Evolutionary conservation across 2,797 vertebrate species (phyloP), one percentile per base, ranked within the genome.

Genomic region (Sphenodon punctatus): DNA sequence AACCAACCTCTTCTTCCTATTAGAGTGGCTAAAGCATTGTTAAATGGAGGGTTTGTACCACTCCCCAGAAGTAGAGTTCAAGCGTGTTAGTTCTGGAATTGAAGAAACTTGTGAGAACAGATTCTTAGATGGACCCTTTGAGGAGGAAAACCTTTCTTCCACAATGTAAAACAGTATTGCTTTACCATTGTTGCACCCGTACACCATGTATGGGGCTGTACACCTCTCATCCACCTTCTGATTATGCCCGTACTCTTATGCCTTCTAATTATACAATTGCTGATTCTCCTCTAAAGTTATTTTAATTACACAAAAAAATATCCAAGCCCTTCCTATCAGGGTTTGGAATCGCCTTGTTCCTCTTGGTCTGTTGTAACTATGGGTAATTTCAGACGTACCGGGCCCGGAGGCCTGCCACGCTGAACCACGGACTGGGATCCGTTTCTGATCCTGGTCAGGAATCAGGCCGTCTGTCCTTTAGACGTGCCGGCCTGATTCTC

Each of bases 171-270:
- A 27, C 34, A 42, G 3, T 30, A 38, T 13, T n/a, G 59, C 15
- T 49, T 48, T 10, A 20, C 34, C 5, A 0, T 14, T 1, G 19
- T 71, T 78, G 58, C 14, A 55, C 64, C 7, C 63, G 16, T 23
- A 27, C 1, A 0, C 14, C 36, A 1, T 14, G n/a, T 6, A 0
- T 41, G 38, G 41, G 58, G 32, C 77, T 55, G 23, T 25, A 6
- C 15, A 25, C 36, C 46, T 67, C 43, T 63, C 17, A 1, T 6
- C 46, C 32, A 6, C 60, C 15, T 11, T 53, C 32, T 19, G 30
- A 53, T 55, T 55, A 34, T 84, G 55, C 63, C 39, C 43, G n/a
- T n/a, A 10, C 51, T 19, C 49, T n/a, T 16, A 14, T 51, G 34
- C 0, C 0, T 15, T 59, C 4, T 1, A 25, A 34, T 56, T 32